Conservation (phyloP, 2,113 vertebrate species). For the Arvicanthis niloticus region DNA sequence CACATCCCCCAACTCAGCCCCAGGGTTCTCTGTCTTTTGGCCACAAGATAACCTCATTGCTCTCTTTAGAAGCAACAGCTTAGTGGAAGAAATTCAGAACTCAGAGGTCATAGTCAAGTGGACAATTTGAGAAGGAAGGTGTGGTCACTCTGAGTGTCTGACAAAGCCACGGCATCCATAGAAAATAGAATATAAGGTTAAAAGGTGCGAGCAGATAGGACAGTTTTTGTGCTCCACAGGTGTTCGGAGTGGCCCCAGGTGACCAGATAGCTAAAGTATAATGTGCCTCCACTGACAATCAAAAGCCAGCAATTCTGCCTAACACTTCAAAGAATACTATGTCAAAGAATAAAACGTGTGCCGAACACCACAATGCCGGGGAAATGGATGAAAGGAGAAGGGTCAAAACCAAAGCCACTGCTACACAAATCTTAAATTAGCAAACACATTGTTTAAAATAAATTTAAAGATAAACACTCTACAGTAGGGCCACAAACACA, state of each 20-base stretch:
- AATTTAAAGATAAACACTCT: not conserved
- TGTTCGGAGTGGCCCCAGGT: not conserved
- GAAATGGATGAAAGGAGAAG: not conserved
- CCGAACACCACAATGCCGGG: not conserved
- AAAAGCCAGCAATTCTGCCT: not conserved
- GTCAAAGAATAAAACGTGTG: not conserved
- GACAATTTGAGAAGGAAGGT: conserved; percentile 61
- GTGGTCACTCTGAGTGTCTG: not conserved
- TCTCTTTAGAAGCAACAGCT: conserved; percentile 71
- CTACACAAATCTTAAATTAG: not conserved
- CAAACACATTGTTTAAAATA: not conserved
- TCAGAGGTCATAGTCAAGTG: conserved; percentile 58
- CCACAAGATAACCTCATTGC: conserved; percentile 35
- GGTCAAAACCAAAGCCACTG: not conserved
- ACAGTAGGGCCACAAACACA: not conserved
- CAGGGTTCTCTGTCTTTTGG: conserved; percentile 40
- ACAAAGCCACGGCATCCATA: not conserved
- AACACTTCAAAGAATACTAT: not conserved
- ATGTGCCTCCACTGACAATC: not conserved
- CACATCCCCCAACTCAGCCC: conserved; percentile 31
- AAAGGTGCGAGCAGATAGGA: not conserved
- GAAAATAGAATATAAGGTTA: not conserved
- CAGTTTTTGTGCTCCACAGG: not conserved
- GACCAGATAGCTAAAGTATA: not conserved
- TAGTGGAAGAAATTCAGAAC: conserved; percentile 36